Percentiles rank a stretch among this genome's conserved stretches.
phyloP scores from a whole-genome alignment of 2,888 invertebrate genomes.

The Orthosia cruda region DNA sequence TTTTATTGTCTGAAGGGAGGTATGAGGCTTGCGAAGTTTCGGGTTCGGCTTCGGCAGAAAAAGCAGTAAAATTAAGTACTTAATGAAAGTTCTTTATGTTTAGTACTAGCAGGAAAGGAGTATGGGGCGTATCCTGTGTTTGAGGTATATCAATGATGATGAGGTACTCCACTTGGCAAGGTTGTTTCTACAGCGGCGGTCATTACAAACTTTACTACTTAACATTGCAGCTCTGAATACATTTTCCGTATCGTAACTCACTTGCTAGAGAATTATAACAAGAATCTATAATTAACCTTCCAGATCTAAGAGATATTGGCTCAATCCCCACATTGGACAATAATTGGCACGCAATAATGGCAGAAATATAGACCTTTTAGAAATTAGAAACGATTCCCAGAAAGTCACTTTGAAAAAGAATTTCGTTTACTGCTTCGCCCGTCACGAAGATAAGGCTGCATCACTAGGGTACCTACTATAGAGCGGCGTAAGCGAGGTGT shows the following conservation, averaged over 20 bases:
- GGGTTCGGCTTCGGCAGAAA: neutral
- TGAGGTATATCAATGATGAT: neutral
- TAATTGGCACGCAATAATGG: neutral
- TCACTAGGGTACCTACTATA: neutral
- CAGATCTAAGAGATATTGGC: neutral
- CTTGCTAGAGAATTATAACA: neutral
- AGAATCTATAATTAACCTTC: neutral
- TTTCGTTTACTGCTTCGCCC: neutral
- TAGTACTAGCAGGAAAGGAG: neutral
- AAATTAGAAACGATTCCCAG: neutral
- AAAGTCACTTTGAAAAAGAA: constrained; percentile 1
- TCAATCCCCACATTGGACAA: neutral
- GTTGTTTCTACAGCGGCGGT: neutral
- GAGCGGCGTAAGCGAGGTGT: constrained; percentile 7
- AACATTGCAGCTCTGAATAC: neutral
- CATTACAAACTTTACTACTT: neutral
- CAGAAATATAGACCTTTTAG: neutral
- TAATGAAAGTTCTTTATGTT: neutral
- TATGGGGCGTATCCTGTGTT: neutral
- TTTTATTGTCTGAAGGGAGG: constrained; percentile 72
- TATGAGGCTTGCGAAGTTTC: neutral
- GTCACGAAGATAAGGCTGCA: neutral
- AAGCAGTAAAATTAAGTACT: neutral
- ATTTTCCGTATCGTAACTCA: neutral
- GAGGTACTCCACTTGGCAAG: neutral